phyloP scores from a whole-genome alignment of 2,113 vertebrate genomes.

The Cinclus mexicanus region DNA sequence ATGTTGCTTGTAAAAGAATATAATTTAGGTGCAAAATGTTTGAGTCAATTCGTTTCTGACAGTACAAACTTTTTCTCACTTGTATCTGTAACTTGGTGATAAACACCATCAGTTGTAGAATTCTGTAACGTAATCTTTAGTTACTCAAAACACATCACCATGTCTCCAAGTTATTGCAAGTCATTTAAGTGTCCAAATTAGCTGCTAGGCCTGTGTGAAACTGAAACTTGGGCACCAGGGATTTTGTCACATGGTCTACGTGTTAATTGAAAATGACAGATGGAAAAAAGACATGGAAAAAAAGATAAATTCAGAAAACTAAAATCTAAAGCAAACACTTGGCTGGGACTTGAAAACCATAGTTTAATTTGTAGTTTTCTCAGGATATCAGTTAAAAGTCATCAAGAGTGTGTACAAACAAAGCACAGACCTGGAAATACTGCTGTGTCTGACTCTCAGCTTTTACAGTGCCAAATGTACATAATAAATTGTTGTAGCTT shows the following conservation, averaged over 20 bases:
- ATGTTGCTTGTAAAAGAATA: background rate
- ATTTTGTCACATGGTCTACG: background rate
- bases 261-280: background rate
- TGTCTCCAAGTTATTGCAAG: background rate
- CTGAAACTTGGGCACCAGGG: background rate
- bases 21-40: background rate
- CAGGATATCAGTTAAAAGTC: background rate
- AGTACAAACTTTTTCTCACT: background rate
- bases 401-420: background rate
- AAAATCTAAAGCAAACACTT: background rate
- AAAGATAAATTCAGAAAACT: background rate
- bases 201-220: background rate
- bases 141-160: background rate
- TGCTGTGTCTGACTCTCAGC: accelerated
- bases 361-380: background rate
- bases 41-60: background rate
- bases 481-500: background rate
- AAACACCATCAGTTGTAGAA: background rate
- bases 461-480: background rate
- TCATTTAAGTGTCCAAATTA: background rate
- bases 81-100: background rate
- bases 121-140: background rate
- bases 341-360: background rate
- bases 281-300: background rate
- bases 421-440: background rate